Base-by-base conservation (phyloP, 1,140 invertebrate genomes). In the Orchestia grillus region DNA sequence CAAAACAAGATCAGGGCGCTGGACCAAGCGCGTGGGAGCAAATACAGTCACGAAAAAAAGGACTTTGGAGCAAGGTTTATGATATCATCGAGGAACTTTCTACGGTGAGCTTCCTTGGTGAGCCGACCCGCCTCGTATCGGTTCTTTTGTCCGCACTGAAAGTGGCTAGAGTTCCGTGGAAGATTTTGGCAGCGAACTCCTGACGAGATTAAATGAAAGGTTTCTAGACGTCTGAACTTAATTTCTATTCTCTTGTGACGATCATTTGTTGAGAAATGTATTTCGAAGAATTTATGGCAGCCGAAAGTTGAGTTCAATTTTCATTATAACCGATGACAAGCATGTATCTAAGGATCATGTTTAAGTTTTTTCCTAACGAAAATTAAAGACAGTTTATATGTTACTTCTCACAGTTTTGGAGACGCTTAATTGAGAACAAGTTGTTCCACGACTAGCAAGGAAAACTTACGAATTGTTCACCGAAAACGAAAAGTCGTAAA, bases 21-120 rank as follows among this genome's bases (percentile, higher is more conserved):
- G 47, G 19, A 15, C 11, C 62, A 15, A 77, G 36, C 15, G 62
- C 28, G 62, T 77, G 62, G 62, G 62, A 23, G 62, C 62, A 90
- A n/a, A n/a, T 42, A 41, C 41, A 42, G 88, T 90, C 88, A 90
- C 88, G 88, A 90, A 90, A 90, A 90, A 90, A 90, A 41, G 36
- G 41, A 42, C n/a, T 87, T 90, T 90, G n/a, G 36, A 19, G 42
- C 88, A 42, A 90, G 88, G 6, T 90, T 90, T 90, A 90, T 90
- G 88, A 42, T 90, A 90, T 87, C 87, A 87, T 90, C 88, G 88
- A 41, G 43, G 88, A 90, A 90, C 88, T 90, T 90, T 90, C 88
- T 90, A 90, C 23, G 88, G 41, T 28, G 43, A 90, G 88, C 88
- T 90, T 44, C 88, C 88, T 90, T 90, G 42, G 88, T 90, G 88